These are phyloP conservation scores for Leiothrix lutea DNA, from an alignment of 2,113 vertebrate genomes.

Conservation along the genomic window DNA sequence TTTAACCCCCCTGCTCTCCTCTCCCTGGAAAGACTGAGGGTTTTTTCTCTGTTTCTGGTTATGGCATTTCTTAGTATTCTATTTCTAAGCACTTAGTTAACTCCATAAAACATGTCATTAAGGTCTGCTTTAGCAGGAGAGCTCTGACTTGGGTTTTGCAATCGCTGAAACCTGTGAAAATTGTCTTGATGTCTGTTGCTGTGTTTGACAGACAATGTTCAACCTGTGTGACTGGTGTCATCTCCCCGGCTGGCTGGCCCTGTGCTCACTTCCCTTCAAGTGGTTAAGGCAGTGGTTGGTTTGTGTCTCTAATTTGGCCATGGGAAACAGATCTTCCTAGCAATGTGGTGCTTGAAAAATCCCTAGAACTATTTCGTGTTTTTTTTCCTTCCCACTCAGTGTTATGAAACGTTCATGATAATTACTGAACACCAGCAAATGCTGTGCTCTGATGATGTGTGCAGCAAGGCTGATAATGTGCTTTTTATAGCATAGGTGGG, in stretches of 20 bases:
- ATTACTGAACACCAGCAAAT: not conserved
- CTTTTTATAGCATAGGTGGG: not conserved
- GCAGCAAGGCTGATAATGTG: not conserved
- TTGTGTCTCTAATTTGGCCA: slow-evolving; percentile 28
- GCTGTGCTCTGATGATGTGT: not conserved
- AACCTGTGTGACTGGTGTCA: not conserved
- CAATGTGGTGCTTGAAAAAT: slow-evolving; percentile 19
- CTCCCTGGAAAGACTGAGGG: not conserved
- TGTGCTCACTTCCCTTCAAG: slow-evolving; percentile 46
- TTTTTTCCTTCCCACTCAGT: slow-evolving; percentile 2
- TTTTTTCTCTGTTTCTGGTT: not conserved
- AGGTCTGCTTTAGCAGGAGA: not conserved
- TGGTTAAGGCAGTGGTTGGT: slow-evolving; percentile 41
- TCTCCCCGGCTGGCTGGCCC: not conserved
- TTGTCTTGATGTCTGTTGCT: not conserved
- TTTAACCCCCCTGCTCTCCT: not conserved
- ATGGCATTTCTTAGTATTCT: not conserved
- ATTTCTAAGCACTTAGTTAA: not conserved
- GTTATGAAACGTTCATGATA: not conserved
- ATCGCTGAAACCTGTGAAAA: not conserved
- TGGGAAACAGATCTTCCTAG: slow-evolving; percentile 42
- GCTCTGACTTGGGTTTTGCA: not conserved
- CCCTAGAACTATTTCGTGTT: slow-evolving; percentile 8
- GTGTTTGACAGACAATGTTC: not conserved
- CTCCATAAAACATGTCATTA: not conserved